A percentile compares a stretch with the other conserved stretches of the same genome.
Conservation (phyloP, 2,888 invertebrate genomes). For the Eretmocerus hayati region DNA sequence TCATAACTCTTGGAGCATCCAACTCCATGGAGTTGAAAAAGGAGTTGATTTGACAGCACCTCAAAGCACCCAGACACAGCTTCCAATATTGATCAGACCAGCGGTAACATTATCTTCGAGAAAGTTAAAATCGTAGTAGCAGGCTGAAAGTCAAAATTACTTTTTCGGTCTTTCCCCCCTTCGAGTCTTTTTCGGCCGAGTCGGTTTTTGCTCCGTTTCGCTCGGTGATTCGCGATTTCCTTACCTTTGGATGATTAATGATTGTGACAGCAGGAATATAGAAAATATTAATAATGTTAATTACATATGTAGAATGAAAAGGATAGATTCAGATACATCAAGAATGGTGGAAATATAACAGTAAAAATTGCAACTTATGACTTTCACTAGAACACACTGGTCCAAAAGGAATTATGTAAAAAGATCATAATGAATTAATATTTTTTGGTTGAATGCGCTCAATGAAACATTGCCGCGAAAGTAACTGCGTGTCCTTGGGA, state of each 20-base stretch:
- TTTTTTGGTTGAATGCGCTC: no score
- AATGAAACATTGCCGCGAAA: no score
- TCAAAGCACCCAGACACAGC: no score
- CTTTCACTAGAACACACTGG: no score
- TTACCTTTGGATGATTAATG: conserved; percentile 24
- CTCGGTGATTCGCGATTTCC: conserved; percentile 27
- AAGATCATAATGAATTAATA: no score
- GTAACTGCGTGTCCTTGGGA: no score
- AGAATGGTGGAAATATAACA: no score
- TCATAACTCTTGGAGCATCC: no score
- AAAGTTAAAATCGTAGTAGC: not conserved
- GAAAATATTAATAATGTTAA: conserved; percentile 22
- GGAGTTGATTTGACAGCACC: no score
- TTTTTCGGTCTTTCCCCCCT: conserved; percentile 39
- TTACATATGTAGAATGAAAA: conserved; percentile 12
- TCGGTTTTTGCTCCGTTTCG: conserved; percentile 28
- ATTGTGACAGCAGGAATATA: conserved; percentile 13
- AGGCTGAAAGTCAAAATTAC: conserved; percentile 30
- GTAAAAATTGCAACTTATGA: conserved; percentile 15
- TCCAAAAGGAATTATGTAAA: no score
- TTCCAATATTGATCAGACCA: not conserved
- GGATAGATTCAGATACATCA: conserved; percentile 3
- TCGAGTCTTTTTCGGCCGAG: conserved; percentile 28
- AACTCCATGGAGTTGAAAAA: no score
- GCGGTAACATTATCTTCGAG: not conserved